These are phyloP conservation scores for Bubo bubo DNA, from an alignment of 2,113 vertebrate species.

Conservation along the genomic window DNA sequence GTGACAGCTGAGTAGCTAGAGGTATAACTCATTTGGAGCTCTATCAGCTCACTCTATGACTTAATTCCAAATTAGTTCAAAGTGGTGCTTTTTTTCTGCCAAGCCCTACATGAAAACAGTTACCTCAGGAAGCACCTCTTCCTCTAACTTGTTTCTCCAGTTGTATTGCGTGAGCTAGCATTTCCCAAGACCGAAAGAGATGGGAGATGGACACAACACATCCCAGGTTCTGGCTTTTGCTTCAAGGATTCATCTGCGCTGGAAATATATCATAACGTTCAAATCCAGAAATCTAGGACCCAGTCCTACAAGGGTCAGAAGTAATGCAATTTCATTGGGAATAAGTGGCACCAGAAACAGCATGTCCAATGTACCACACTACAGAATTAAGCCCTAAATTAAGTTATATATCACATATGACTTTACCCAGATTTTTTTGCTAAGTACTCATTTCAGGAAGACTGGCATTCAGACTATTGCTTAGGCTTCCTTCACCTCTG, in stretches of 20 bases:
- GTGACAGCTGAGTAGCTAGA: neutral
- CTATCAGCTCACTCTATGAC: neutral
- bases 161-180: neutral
- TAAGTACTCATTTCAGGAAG: neutral
- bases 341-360: neutral
- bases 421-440: neutral
- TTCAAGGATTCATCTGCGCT: neutral
- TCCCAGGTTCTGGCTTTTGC: neutral
- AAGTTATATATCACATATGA: neutral
- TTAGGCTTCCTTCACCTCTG: slow-evolving; percentile 43
- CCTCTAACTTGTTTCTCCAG: neutral
- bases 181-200: neutral
- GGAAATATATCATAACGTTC: neutral
- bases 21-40: neutral
- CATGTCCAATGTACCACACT: neutral
- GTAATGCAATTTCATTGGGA: neutral
- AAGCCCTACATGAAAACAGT: neutral
- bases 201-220: neutral
- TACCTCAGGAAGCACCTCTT: neutral
- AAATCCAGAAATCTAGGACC: neutral
- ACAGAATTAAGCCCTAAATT: neutral
- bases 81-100: neutral
- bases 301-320: neutral
- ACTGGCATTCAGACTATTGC: neutral
- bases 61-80: neutral